Conservation (phyloP, 2,888 invertebrate species). For the Cylloceria caligata region DNA sequence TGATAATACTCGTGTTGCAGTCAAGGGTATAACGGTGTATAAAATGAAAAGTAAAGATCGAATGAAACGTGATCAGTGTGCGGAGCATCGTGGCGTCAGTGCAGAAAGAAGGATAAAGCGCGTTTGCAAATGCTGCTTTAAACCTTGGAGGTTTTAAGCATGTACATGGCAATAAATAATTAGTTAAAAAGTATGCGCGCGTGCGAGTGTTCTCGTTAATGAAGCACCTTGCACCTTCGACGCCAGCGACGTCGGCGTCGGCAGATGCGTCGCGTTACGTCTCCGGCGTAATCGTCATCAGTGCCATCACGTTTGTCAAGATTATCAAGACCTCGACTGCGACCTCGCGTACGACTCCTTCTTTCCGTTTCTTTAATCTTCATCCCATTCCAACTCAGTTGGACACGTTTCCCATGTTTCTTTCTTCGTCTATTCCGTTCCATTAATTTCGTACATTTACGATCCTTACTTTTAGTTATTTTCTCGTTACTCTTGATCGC, state of each 20-base stretch:
- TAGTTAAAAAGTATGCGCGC: neutral
- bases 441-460: constrained; percentile 16
- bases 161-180: neutral
- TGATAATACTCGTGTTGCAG: too few relatives aligned
- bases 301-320: constrained; percentile 14
- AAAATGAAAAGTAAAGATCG: too few relatives aligned
- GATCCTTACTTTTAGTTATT: constrained; percentile 71
- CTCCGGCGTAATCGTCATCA: constrained; percentile 42
- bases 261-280: constrained; percentile 63
- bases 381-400: constrained; percentile 24
- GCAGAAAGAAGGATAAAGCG: too few relatives aligned
- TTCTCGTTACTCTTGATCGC: constrained; percentile 49
- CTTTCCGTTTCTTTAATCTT: constrained; percentile 59
- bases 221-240: constrained; percentile 74
- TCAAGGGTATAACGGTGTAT: too few relatives aligned
- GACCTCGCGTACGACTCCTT: constrained; percentile 38
- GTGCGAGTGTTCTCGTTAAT: constrained; percentile 46
- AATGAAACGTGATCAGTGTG: too few relatives aligned
- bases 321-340: constrained; percentile 16
- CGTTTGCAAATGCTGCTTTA: too few relatives aligned
- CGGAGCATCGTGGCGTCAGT: too few relatives aligned
- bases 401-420: constrained; percentile 38
- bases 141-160: neutral
- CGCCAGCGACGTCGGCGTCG: constrained; percentile 70
- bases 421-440: constrained; percentile 10